phyloP scores from a whole-genome alignment of 2,113 vertebrate species.

The Pseudopipra pipra region DNA sequence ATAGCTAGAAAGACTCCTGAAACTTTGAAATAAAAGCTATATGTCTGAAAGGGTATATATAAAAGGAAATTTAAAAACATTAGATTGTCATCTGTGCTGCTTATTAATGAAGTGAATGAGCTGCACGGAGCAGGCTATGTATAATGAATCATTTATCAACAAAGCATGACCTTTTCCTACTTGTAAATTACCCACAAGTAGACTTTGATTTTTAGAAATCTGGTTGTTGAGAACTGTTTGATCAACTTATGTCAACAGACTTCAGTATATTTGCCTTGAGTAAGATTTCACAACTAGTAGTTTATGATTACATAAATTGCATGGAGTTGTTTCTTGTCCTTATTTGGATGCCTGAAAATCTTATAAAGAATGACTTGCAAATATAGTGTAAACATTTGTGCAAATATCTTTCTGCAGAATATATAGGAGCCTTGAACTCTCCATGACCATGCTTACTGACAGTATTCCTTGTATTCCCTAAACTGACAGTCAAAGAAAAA shows the following conservation, averaged over 20 bases:
- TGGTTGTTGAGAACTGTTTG: constrained; percentile 34
- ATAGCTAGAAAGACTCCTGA: neutral
- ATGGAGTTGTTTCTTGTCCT: neutral
- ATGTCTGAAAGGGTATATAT: neutral
- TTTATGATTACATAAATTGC: neutral
- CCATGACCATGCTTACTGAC: neutral
- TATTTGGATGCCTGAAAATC: neutral
- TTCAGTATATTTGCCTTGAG: constrained; percentile 1
- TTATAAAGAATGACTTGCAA: neutral
- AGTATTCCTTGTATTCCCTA: neutral
- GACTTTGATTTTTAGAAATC: constrained; percentile 41
- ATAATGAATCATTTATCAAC: constrained; percentile 53
- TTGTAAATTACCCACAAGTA: constrained; percentile 33
- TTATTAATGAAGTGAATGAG: constrained; percentile 9
- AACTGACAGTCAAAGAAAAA: neutral
- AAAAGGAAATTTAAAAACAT: neutral
- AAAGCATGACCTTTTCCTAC: neutral
- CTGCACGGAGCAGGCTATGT: neutral
- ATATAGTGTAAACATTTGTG: neutral
- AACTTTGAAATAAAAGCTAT: neutral
- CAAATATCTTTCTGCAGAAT: neutral
- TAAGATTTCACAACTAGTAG: neutral
- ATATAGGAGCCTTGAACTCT: neutral
- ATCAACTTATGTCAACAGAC: constrained; percentile 37
- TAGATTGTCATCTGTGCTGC: neutral